Evolutionary conservation across 2,113 vertebrate species (phyloP), one percentile per base, ranked within the genome.

Genomic region (Gymnarchus niloticus): DNA sequence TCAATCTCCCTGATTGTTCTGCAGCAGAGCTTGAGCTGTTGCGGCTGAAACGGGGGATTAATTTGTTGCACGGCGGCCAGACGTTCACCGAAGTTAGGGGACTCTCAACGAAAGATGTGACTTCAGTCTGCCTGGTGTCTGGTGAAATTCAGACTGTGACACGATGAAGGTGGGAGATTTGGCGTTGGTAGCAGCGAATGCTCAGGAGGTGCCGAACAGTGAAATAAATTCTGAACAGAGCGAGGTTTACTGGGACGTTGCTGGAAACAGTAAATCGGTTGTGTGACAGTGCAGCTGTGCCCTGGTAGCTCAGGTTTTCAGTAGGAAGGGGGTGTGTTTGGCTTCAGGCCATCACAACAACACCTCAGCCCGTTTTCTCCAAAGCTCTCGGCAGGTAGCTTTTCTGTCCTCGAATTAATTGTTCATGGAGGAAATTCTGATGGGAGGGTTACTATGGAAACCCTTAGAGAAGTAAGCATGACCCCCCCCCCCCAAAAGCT

Each of bases 361-460:
- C 19, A 46, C 85, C 76, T 25, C 14, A 77, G 61, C 51, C 51
- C 21, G 49, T 41, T 28, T 73, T 73, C 65, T 73, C 65, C 65
- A 73, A 73, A 73, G 65, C 51, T 46, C 84, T 56, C 51, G 8
- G 46, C 51, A 46, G 84, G 84, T 85, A 76, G 25, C 33, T 85
- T 88, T 93, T 91, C 92, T 89, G 92, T 90, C 87, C 41, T 69
- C 77, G 82, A 86, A 87, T 87, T 88, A 86, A 91, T 89, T 88
- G 89, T 90, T 88, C 56, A 82, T n/a, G n/a, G 80, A 57, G 83
- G 77, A 85, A n/a, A 81, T 76, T 77, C 44, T 78, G 87, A 88
- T 88, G 61, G 88, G 88, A 84, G 85, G 89, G 91, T 93, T 92
- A 90, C 92, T 86, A 94, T 95, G 93, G 94, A 93, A 95, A 96